Evolutionary conservation across 2,888 invertebrate genomes (phyloP).

Genomic region (Folsomia candida): DNA sequence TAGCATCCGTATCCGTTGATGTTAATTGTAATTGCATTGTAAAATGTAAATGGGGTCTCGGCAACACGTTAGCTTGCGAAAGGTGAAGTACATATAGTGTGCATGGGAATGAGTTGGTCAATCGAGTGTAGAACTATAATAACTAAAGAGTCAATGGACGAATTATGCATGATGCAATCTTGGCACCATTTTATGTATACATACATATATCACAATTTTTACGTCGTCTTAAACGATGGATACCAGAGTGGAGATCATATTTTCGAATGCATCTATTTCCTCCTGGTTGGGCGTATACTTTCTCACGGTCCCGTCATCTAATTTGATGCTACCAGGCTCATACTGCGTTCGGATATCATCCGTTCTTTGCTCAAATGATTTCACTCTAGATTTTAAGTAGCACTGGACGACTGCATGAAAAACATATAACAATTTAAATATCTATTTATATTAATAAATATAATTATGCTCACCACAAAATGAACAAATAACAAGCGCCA

Average conservation of each 20-base stretch:
- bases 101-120: no score
- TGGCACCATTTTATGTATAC: no score
- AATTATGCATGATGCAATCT: no score
- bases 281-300: constrained; percentile 24
- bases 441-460: neutral
- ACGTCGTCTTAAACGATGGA: constrained; percentile 15
- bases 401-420: constrained; percentile 9
- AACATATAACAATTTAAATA: neutral
- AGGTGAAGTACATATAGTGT: no score
- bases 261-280: constrained; percentile 36
- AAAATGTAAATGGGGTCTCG: no score
- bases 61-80: no score
- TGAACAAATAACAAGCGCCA: constrained; percentile 16
- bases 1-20: no score
- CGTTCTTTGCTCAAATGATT: constrained; percentile 4
- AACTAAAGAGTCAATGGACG: no score
- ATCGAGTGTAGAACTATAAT: no score
- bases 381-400: constrained; percentile 5
- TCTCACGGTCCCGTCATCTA: constrained; percentile 26
- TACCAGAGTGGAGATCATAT: constrained; percentile 21
- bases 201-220: no score
- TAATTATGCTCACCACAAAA: neutral
- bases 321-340: constrained; percentile 30
- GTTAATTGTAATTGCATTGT: no score
- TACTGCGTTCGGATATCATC: constrained; percentile 18